Percentiles rank a stretch among this genome's conserved stretches.
phyloP scores from a whole-genome alignment of 2,888 invertebrate genomes.

The Parascotia fuliginaria region DNA sequence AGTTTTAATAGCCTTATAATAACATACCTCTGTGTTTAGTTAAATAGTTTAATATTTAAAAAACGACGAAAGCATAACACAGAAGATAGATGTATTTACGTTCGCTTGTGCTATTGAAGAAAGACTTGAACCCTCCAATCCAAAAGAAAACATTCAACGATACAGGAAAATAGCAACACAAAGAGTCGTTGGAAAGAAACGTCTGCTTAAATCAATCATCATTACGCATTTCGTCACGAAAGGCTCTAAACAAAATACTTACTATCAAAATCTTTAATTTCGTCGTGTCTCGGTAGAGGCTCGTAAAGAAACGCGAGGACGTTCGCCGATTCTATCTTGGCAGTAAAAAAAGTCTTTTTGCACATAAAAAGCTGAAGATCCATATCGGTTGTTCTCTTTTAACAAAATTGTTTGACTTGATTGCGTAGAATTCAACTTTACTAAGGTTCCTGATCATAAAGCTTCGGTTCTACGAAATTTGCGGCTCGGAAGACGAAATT shows the following conservation, averaged over 20 bases:
- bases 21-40: no score
- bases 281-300: conserved; percentile 31
- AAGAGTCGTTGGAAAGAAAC: conserved; percentile 18
- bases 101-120: background rate
- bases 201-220: conserved; percentile 45
- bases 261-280: conserved; percentile 47
- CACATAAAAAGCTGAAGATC: conserved; percentile 48
- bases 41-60: no score
- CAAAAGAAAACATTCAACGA: conserved; percentile 28
- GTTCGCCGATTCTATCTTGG: conserved; percentile 51
- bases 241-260: conserved; percentile 31
- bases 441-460: conserved; percentile 30
- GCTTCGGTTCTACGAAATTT: conserved; percentile 30
- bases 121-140: no score
- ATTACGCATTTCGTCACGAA: conserved; percentile 45
- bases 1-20: no score
- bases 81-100: no score
- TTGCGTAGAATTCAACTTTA: conserved; percentile 42
- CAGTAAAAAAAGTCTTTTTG: conserved; percentile 51
- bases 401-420: conserved; percentile 44
- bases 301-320: conserved; percentile 54
- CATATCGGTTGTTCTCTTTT: conserved; percentile 48
- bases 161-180: conserved; percentile 14
- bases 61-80: no score
- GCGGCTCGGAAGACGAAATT: conserved; percentile 30